Conservation (phyloP, 1,140 invertebrate genomes). For the Rhyzopertha dominica region DNA sequence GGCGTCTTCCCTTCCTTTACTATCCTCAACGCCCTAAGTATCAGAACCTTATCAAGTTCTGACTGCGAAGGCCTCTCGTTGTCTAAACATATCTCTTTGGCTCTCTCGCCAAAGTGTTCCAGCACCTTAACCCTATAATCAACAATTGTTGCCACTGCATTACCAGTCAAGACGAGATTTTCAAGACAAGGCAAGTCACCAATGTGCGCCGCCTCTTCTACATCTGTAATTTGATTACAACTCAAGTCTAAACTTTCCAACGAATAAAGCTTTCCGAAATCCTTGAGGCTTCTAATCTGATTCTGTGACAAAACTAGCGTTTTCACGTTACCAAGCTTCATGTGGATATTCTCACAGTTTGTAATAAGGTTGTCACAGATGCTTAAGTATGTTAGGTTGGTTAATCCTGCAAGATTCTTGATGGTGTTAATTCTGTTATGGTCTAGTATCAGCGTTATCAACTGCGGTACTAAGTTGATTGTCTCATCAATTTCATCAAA, state of each 20-base stretch:
- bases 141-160: slow-evolving; percentile 78
- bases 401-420: slow-evolving; percentile 71
- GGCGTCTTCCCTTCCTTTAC: slow-evolving; percentile 41
- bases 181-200: slow-evolving; percentile 81
- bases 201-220: slow-evolving; percentile 76
- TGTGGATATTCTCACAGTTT: slow-evolving; percentile 70
- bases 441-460: slow-evolving; percentile 67
- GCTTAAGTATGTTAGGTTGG: slow-evolving; percentile 69
- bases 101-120: slow-evolving; percentile 72
- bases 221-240: slow-evolving; percentile 74
- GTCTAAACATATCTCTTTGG: slow-evolving; percentile 75
- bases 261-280: slow-evolving; percentile 79
- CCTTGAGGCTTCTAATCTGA: slow-evolving; percentile 65
- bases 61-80: slow-evolving; percentile 80
- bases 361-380: slow-evolving; percentile 71
- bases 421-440: slow-evolving; percentile 73
- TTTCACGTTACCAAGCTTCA: slow-evolving; percentile 83
- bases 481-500: slow-evolving; percentile 73
- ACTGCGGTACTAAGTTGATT: slow-evolving; percentile 70
- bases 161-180: slow-evolving; percentile 77
- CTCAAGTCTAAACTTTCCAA: slow-evolving; percentile 81
- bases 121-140: slow-evolving; percentile 90
- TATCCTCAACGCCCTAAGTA: slow-evolving; percentile 76
- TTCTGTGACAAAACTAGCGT: slow-evolving; percentile 85
- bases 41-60: slow-evolving; percentile 85